A percentile compares a stretch with the other conserved stretches of the same genome.
phyloP scores from a whole-genome alignment of 2,113 vertebrate species.

The Pachycephala philippinensis region DNA sequence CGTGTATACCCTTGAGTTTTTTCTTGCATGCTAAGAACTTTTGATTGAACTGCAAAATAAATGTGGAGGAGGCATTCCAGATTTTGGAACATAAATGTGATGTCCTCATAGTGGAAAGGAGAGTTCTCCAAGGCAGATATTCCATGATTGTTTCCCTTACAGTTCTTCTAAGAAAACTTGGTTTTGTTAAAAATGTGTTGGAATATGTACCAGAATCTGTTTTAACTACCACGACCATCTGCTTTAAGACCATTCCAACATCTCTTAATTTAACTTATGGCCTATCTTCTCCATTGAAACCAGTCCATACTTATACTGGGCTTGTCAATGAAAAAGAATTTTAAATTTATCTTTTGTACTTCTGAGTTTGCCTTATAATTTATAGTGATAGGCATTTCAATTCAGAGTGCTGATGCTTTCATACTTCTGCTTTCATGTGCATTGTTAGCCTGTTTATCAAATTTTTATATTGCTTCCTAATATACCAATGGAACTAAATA shows the following conservation, averaged over 20 bases:
- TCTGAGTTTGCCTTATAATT: neutral
- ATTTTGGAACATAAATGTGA: neutral
- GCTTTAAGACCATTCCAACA: neutral
- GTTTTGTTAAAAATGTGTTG: neutral
- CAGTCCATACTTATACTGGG: neutral
- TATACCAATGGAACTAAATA: neutral
- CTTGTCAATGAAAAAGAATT: neutral
- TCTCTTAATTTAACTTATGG: neutral
- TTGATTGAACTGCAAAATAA: neutral
- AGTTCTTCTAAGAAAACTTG: neutral
- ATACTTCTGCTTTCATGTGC: neutral
- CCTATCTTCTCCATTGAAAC: neutral
- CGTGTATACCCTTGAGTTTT: neutral
- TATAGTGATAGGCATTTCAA: neutral
- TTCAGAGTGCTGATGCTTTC: neutral
- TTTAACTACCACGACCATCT: neutral
- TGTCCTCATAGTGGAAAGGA: neutral
- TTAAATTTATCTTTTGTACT: neutral
- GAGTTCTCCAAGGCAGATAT: neutral
- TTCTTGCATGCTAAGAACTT: neutral
- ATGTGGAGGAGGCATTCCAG: neutral
- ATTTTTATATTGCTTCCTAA: neutral
- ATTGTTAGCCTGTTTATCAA: neutral
- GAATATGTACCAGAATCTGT: neutral
- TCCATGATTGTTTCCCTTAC: neutral